These are phyloP conservation scores for Dunckerocampus dactyliophorus DNA, from an alignment of 2,113 vertebrate genomes.

Conservation along the genomic window DNA sequence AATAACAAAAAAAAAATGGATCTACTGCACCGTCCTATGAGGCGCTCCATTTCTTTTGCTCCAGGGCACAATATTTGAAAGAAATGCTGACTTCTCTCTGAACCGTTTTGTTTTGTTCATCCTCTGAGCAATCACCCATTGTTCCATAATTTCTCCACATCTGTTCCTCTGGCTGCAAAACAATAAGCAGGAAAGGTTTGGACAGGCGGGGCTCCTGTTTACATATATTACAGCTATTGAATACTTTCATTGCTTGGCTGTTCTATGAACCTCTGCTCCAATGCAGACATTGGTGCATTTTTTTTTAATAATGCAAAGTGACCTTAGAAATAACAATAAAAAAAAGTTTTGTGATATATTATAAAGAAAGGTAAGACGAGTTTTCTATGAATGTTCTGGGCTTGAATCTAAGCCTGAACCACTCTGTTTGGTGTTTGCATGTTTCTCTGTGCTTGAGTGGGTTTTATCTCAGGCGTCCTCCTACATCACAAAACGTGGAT, in stretches of 20 bases:
- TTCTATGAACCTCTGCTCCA: no score
- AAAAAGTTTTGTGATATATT: no score
- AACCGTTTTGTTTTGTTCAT: conserved; percentile 51
- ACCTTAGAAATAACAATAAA: no score
- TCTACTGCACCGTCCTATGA: conserved; percentile 35
- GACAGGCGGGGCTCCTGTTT: conserved; percentile 9
- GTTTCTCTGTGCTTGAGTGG: no score
- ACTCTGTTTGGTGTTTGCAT: no score
- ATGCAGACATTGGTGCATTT: no score
- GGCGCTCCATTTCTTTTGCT: conserved; percentile 42
- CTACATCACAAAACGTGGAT: no score
- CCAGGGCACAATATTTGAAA: conserved; percentile 41
- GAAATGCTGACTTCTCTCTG: conserved; percentile 47
- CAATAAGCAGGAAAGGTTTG: conserved; percentile 17
- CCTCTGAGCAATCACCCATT: conserved; percentile 41
- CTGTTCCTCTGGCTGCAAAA: conserved; percentile 42
- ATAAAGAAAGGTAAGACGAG: no score
- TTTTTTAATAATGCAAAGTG: no score
- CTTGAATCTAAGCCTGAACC: no score
- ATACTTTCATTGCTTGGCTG: neutral
- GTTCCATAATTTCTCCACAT: conserved; percentile 51
- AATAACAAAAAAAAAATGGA: conserved; percentile 44
- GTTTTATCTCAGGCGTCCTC: no score
- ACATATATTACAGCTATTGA: neutral
- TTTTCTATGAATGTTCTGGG: no score